phyloP scores from a whole-genome alignment of 2,888 invertebrate species.

The Trichogramma evanescens region DNA sequence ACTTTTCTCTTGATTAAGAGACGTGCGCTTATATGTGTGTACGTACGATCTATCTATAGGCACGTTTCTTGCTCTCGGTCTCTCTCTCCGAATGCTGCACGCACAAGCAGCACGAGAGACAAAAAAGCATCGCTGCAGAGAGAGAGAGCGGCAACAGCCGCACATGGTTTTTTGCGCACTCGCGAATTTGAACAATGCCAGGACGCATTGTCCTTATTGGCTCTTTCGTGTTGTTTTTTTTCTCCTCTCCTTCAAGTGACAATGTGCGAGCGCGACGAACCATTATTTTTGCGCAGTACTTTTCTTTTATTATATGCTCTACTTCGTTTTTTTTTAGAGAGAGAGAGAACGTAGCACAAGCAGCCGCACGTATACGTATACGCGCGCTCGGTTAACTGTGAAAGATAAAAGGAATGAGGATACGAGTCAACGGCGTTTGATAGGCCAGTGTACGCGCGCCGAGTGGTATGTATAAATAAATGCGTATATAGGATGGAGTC shows the following conservation, averaged over 20 bases:
- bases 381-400: slow-evolving; percentile 3
- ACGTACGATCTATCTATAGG: too few species aligned
- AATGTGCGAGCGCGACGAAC: slow-evolving; percentile 10
- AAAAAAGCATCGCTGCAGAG: not conserved
- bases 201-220: slow-evolving; percentile 22
- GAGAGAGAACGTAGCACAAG: too few species aligned
- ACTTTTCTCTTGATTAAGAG: slow-evolving; percentile 22
- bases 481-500: not conserved
- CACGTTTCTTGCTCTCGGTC: too few species aligned
- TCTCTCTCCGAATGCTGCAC: too few species aligned
- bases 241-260: slow-evolving; percentile 14
- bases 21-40: not conserved
- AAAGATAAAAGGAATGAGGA: slow-evolving; percentile 11
- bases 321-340: not conserved
- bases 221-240: not conserved
- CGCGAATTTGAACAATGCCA: slow-evolving; percentile 21
- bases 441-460: not conserved
- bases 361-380: too few species aligned
- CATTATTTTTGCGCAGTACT: slow-evolving; percentile 12
- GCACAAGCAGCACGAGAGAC: not conserved
- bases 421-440: slow-evolving; percentile 2
- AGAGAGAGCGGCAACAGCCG: not conserved
- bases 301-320: not conserved
- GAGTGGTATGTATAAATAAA: slow-evolving; percentile 12
- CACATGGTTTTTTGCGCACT: slow-evolving; percentile 9